A percentile compares a stretch with the other conserved stretches of the same genome.
phyloP scores from a whole-genome alignment of 2,888 invertebrate genomes.

The Ceratothoa steindachneri region DNA sequence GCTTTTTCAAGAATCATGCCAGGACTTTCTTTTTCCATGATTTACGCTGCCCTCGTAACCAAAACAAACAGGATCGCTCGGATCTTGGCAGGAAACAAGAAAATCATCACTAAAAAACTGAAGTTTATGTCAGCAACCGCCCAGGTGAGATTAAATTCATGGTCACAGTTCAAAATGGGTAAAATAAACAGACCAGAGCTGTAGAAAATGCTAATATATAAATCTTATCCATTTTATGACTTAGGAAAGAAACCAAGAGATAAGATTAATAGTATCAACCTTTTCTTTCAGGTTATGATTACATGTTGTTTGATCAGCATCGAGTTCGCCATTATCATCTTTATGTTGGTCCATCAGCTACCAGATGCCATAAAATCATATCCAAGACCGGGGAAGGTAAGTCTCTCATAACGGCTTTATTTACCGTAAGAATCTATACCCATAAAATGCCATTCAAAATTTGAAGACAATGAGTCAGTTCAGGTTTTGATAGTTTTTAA shows the following conservation, averaged over 20 bases:
- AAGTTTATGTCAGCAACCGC: slow-evolving; percentile 63
- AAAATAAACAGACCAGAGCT: too few relatives aligned
- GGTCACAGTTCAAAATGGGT: too few relatives aligned
- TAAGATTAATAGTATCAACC: too few relatives aligned
- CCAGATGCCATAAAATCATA: slow-evolving; percentile 60
- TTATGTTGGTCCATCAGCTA: slow-evolving; percentile 62
- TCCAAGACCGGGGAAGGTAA: slow-evolving; percentile 45
- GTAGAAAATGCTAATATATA: too few relatives aligned
- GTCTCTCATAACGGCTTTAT: background rate
- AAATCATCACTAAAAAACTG: slow-evolving; percentile 66
- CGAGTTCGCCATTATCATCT: slow-evolving; percentile 64
- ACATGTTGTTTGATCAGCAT: slow-evolving; percentile 63
- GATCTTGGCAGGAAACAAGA: slow-evolving; percentile 68
- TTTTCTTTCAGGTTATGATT: slow-evolving; percentile 65
- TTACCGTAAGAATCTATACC: background rate
- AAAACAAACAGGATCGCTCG: slow-evolving; percentile 74
- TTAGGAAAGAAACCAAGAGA: too few relatives aligned
- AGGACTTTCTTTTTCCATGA: slow-evolving; percentile 59
- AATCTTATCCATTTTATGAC: too few relatives aligned
- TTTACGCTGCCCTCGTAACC: slow-evolving; percentile 69
- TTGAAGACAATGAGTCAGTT: too few relatives aligned
- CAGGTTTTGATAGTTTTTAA: too few relatives aligned
- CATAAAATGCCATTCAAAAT: too few relatives aligned
- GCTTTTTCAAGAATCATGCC: slow-evolving; percentile 51
- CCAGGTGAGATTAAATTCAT: slow-evolving; percentile 49